A percentile compares a stretch with the other conserved stretches of the same genome.
phyloP scores from a whole-genome alignment of 92 coral and sea anemone genomes.

The Paragorgia papillata region DNA sequence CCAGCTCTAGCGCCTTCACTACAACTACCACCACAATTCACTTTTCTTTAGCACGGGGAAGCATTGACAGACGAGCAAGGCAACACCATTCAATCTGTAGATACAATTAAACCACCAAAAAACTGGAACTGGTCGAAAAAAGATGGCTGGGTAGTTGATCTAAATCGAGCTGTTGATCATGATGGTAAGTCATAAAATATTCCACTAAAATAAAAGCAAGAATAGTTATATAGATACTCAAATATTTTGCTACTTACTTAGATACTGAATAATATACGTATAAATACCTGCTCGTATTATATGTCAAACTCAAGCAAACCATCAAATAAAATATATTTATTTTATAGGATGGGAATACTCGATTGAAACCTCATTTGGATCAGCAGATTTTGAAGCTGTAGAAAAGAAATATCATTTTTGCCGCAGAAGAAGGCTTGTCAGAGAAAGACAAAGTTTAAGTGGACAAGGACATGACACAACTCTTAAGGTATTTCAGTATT shows the following conservation, averaged over 20 bases:
- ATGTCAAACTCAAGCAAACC: too few species aligned
- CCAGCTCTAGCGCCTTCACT: too few species aligned
- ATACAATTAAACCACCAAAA: conserved; percentile 71
- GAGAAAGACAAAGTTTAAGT: conserved; percentile 55
- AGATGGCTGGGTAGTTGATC: conserved; percentile 76
- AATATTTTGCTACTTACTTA: too few species aligned
- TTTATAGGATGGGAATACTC: conserved; percentile 86
- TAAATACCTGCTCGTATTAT: too few species aligned
- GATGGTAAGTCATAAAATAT: conserved; percentile 57
- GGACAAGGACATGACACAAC: background rate
- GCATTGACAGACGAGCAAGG: conserved; percentile 57
- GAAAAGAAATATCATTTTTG: conserved; percentile 91
- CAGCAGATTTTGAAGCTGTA: conserved; percentile 70
- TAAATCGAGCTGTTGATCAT: conserved; percentile 91
- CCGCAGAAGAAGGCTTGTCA: conserved; percentile 80
- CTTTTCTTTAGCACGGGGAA: conserved; percentile 1
- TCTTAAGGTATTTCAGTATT: background rate
- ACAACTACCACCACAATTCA: too few species aligned
- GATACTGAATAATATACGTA: too few species aligned
- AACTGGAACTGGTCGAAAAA: conserved; percentile 88
- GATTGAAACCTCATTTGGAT: conserved; percentile 65
- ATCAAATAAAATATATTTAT: too few species aligned
- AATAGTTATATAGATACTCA: too few species aligned
- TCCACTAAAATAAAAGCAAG: too few species aligned
- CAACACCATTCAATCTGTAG: conserved; percentile 59